Evolutionary conservation across 2,113 vertebrate species (phyloP).

Genomic region (Poeciliopsis prolifica): DNA sequence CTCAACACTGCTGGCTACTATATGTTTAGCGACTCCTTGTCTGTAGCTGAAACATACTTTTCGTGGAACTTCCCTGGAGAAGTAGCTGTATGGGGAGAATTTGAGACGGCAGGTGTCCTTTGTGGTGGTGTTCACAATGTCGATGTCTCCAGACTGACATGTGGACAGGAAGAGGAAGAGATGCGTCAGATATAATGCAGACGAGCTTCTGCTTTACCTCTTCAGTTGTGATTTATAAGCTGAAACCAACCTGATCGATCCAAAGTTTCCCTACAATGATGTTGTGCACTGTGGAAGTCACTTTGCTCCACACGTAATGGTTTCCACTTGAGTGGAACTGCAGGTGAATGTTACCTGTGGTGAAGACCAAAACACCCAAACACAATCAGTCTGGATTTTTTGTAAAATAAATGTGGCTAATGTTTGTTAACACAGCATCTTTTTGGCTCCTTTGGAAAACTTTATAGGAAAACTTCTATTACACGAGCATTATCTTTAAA

Average conservation of each 20-base stretch:
- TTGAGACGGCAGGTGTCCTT: conserved; percentile 95
- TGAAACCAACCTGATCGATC: conserved; percentile 89
- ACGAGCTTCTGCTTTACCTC: neutral
- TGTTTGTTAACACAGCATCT: neutral
- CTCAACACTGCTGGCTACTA: neutral
- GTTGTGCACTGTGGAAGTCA: conserved; percentile 96
- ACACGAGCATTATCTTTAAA: neutral
- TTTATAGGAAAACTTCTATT: neutral
- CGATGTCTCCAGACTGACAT: conserved; percentile 91
- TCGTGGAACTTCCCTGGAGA: conserved; percentile 91
- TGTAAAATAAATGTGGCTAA: neutral
- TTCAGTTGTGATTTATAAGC: neutral
- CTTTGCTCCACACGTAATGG: conserved; percentile 95
- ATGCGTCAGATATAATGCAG: neutral
- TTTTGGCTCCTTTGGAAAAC: neutral
- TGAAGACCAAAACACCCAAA: conserved; percentile 1
- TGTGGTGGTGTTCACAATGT: conserved; percentile 90
- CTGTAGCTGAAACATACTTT: conserved; percentile 81
- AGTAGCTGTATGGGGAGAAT: conserved; percentile 96
- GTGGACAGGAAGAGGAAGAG: conserved; percentile 11
- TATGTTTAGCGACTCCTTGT: neutral
- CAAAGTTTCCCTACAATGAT: conserved; percentile 97
- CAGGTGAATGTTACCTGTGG: conserved; percentile 90
- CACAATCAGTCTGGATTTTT: neutral
- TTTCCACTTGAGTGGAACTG: conserved; percentile 92